Base-by-base conservation (phyloP, 2,113 vertebrate species). In the Cyanoramphus novaezelandiae region DNA sequence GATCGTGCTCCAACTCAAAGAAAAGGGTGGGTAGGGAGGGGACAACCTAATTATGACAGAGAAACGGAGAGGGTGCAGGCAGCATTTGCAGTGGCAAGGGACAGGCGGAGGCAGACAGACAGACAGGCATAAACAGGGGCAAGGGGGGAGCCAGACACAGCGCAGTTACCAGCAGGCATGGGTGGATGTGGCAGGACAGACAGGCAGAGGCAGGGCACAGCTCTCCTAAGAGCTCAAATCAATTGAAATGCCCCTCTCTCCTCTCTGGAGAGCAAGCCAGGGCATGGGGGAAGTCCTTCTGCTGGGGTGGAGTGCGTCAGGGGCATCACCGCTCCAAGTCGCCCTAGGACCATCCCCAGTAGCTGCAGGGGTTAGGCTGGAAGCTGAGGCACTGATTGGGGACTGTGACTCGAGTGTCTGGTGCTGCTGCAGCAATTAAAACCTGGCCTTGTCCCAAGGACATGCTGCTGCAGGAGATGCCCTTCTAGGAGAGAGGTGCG, bases 401-500 rank as follows among this genome's bases (percentile, higher is more conserved):
- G 18, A 90, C 75, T 28, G 3, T 70, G 93, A 90, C 78, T 93
- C 4, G 2, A 49, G 87, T 85, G 31, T 69, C 59, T 69, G 78
- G 35, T 75, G 87, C 81, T 95, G 90, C 95, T 82, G 95, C 91
- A 91, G 87, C 75, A 63, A 72, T 90, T 77, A 69, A 95, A 95
- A 43, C n/a, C 82, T 59, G 87, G 89, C 84, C 89, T 86, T 79
- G 81, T 27, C n/a, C 63, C 91, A 95, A 92, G 94, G 91, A 79
- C 84, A 71, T 39, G 18, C 44, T 85, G 63, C 87, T 88, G 90
- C 90, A 93, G 63, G 31, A 35, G 55, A 43, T 1, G 12, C 9
- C 12, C 70, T 82, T 44, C 65, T 10, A 52, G 25, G 17, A 74
- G 24, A 35, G 86, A 71, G 27, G 13, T 65, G 20, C 37, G 29